Percentiles rank a stretch among this genome's conserved stretches.
phyloP scores from a whole-genome alignment of 2,797 vertebrate genomes.

The Triplophysa bombifrons region DNA sequence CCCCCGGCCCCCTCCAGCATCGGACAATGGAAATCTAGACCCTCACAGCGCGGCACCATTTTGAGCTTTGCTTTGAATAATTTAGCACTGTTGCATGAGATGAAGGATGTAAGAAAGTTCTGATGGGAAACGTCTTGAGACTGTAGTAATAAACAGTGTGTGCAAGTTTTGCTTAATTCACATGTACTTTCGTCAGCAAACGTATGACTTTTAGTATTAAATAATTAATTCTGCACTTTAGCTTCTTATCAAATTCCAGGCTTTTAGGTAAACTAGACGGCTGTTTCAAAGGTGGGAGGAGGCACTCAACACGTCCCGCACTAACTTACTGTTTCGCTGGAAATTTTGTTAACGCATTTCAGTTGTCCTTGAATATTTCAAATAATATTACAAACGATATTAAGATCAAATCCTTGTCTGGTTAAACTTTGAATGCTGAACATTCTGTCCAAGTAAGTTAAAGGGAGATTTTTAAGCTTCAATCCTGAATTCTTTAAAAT shows the following conservation, averaged over 20 bases:
- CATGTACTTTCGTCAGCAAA: neutral
- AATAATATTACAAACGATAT: neutral
- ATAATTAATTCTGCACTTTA: no score
- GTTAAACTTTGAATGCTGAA: neutral
- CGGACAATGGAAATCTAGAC: slow-evolving; percentile 48
- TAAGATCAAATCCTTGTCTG: neutral
- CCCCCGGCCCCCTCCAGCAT: slow-evolving; percentile 18
- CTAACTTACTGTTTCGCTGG: no score
- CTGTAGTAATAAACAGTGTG: neutral
- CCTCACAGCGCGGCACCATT: slow-evolving; percentile 1
- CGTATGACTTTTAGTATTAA: neutral
- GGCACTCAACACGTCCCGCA: no score
- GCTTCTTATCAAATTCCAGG: no score
- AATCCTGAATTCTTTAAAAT: neutral
- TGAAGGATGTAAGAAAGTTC: neutral
- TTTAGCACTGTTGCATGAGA: slow-evolving; percentile 41
- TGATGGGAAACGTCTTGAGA: neutral
- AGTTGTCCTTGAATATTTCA: no score
- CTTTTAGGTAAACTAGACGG: no score
- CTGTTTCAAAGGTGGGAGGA: no score
- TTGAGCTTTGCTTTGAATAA: slow-evolving; percentile 47
- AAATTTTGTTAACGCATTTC: no score
- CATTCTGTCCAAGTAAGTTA: neutral
- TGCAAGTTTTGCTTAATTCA: neutral
- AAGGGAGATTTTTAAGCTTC: neutral